Conservation (phyloP, 2,797 vertebrate species). For the Pogoniulus pusillus region DNA sequence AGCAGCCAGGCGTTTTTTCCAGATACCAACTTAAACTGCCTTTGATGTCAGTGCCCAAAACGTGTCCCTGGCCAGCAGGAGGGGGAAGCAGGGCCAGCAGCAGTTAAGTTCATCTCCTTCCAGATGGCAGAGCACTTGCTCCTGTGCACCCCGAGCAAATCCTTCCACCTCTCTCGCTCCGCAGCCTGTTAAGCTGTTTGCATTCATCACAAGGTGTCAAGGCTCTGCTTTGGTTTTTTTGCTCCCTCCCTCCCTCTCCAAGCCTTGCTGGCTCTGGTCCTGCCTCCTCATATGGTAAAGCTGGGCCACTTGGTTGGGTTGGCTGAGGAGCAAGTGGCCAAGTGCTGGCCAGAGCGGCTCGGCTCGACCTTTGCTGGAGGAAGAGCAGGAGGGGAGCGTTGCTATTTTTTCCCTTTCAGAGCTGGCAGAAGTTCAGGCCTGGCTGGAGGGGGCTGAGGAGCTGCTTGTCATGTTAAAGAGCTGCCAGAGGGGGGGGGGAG, state of each 20-base stretch:
- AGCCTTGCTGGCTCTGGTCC: neutral
- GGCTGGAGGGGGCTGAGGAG: neutral
- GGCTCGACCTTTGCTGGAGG: neutral
- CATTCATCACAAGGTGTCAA: neutral
- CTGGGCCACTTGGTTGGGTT: neutral
- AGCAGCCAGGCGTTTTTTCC: neutral
- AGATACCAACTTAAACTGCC: neutral
- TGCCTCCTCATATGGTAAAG: neutral
- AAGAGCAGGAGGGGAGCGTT: neutral
- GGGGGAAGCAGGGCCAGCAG: neutral
- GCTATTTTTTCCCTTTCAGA: constrained; percentile 5
- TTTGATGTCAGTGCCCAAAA: constrained; percentile 16
- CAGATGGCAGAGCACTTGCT: constrained; percentile 39
- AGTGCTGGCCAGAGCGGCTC: neutral
- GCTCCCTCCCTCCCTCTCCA: neutral
- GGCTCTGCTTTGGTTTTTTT: neutral
- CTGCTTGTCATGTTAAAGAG: constrained; percentile 27
- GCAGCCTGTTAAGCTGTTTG: neutral
- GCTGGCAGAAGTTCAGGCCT: constrained; percentile 35
- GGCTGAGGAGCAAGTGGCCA: neutral
- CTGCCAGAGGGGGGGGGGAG: neutral
- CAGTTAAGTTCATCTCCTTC: neutral
- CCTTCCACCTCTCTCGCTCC: neutral
- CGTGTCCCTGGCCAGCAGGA: neutral
- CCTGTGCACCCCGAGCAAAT: neutral